These are phyloP conservation scores for Isotomurus palustris DNA, from an alignment of 2,888 invertebrate genomes.

Conservation along the genomic window DNA sequence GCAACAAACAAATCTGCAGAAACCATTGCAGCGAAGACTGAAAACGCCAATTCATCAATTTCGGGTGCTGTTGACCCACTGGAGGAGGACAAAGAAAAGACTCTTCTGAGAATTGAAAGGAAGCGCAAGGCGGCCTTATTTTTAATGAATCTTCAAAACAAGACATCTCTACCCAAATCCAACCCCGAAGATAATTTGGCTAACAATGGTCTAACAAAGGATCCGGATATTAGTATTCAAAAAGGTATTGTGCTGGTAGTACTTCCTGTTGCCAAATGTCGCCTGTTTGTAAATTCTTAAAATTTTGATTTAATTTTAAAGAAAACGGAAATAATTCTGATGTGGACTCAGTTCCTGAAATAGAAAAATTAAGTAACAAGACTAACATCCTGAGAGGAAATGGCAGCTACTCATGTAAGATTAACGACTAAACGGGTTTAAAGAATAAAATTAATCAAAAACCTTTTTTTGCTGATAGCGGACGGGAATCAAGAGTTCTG, in stretches of 20 bases:
- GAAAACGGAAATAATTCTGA: slow-evolving; percentile 6
- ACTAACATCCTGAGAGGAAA: no score
- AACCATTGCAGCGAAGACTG: neutral
- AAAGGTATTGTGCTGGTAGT: neutral
- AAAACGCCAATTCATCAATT: no score
- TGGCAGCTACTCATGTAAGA: no score
- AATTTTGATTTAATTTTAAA: neutral
- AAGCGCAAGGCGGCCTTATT: slow-evolving; percentile 42
- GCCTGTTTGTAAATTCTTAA: neutral
- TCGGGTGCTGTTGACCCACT: neutral
- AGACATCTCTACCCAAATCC: no score
- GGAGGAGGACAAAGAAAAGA: slow-evolving; percentile 23
- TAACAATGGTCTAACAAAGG: neutral
- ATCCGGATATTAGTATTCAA: neutral
- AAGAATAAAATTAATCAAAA: no score
- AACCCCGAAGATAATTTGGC: neutral
- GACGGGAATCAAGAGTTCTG: no score
- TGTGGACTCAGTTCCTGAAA: slow-evolving; percentile 15
- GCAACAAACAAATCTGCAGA: neutral
- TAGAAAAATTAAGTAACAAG: neutral
- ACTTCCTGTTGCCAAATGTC: neutral
- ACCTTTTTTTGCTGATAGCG: no score
- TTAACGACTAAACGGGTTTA: no score
- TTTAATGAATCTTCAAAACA: slow-evolving; percentile 36
- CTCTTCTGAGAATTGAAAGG: slow-evolving; percentile 31